Evolutionary conservation across 1,140 invertebrate species (phyloP), one percentile per base, ranked within the genome.

Genomic region (Oreohelix idahoensis): DNA sequence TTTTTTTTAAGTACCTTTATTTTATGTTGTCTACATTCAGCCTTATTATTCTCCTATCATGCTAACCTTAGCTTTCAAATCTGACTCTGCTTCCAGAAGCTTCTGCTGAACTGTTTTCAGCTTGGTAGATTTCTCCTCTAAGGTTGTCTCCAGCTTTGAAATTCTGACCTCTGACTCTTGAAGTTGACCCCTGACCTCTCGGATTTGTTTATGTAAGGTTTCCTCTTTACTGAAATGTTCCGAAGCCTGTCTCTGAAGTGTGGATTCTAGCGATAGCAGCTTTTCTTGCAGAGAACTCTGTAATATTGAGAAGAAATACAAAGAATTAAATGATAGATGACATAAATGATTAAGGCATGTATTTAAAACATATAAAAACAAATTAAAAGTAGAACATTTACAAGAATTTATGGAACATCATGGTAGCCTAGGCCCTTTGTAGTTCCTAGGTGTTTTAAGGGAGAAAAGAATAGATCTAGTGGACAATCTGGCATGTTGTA

Each of bases 241-340:
- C n/a, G 73, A 63, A 36, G 87, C 78, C 74, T 89, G 86, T n/a
- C 70, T 73, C 49, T 89, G 73, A 23, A 89, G 58, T 29, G 86
- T 49, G 38, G 86, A 81, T 78, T 91, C 85, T 26, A 89, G 49
- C 23, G 78, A 70, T 71, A 78, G 81, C 51, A 92, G 42, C 74
- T 91, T 90, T 42, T 92, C 89, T 84, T 90, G 87, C 13, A 92
- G 78, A 45, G 74, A 75, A 74, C 82, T 77, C 90, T 92, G 83
- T 35, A 84, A 83, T 23, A 66, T 15, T 11, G 42, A 45, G 15
- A 45, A 45, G 15, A 45, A 45, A 45, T 15, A 45, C 15, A 45
- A 8, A 45, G 5, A 45, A 45, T 45, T 45, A 45, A 8, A 8
- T 45, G 42, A 45, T 45, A 45, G 42, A 45, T 8, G 42, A 45